Evolutionary conservation across 2,113 vertebrate species (phyloP).

Genomic region (Acrocephalus arundinaceus): DNA sequence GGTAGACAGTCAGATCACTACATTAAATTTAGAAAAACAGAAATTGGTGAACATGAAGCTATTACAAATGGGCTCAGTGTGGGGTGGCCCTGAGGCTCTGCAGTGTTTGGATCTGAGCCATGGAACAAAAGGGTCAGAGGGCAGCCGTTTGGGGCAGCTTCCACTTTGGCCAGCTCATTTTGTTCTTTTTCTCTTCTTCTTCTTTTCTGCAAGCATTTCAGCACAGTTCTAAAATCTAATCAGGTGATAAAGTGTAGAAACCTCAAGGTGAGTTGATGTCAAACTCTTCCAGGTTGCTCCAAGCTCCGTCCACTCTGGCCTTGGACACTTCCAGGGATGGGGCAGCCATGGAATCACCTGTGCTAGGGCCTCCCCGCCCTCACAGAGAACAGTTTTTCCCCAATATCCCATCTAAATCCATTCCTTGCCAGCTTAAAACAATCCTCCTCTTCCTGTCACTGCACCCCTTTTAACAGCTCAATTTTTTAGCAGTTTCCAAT

Average conservation of each 20-base stretch:
- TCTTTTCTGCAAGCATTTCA: not conserved
- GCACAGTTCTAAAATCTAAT: not conserved
- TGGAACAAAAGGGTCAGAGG: not conserved
- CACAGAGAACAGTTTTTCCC: not conserved
- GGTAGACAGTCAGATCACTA: no score
- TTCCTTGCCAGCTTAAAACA: not conserved
- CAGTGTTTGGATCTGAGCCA: not conserved
- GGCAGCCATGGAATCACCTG: not conserved
- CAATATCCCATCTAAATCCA: not conserved
- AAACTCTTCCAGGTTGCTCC: not conserved
- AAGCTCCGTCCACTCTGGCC: not conserved
- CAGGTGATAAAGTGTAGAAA: not conserved
- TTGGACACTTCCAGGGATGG: not conserved
- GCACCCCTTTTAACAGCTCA: not conserved
- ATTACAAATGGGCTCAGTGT: fast-evolving
- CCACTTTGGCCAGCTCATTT: not conserved
- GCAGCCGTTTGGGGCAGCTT: not conserved
- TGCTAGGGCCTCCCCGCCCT: not conserved
- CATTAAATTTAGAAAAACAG: no score
- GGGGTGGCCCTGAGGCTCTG: not conserved
- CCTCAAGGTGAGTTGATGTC: not conserved
- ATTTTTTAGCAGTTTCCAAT: not conserved
- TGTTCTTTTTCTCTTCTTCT: not conserved
- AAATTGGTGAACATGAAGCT: no score
- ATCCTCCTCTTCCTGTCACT: not conserved